Percentiles rank a stretch among this genome's conserved stretches.
phyloP scores from a whole-genome alignment of 1,140 invertebrate species.

The Zophobas morio region DNA sequence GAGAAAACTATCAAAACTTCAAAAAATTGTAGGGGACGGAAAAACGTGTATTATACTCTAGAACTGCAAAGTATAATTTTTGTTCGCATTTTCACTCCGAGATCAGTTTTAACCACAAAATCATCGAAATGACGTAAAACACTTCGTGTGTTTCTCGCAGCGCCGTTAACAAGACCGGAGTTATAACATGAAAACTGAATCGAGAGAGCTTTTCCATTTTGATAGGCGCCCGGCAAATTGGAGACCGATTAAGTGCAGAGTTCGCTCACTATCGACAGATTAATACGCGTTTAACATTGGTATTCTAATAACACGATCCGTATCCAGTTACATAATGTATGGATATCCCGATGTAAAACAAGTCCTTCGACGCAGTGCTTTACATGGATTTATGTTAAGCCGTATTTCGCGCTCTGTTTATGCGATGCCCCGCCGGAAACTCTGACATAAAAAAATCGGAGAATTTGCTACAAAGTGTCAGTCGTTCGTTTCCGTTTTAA shows the following conservation, averaged over 20 bases:
- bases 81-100: no score
- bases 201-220: not conserved
- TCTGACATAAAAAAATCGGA: not conserved
- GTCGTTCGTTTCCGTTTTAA: constrained; percentile 20
- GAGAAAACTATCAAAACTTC: no score
- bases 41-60: no score
- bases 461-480: constrained; percentile 26
- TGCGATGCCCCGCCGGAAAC: not conserved
- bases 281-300: not conserved
- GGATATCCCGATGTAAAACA: not conserved
- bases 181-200: no score
- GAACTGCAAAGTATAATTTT: no score
- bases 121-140: no score
- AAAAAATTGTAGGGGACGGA: no score
- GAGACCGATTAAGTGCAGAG: not conserved
- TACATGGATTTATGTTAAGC: not conserved
- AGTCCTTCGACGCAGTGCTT: constrained; percentile 3
- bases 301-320: not conserved
- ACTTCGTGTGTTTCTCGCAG: no score
- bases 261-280: not conserved
- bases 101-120: no score
- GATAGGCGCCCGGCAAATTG: not conserved
- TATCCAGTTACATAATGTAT: not conserved
- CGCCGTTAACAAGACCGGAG: no score
- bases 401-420: not conserved